phyloP scores from a whole-genome alignment of 2,888 invertebrate species.

The Siphlonurus alternatus region DNA sequence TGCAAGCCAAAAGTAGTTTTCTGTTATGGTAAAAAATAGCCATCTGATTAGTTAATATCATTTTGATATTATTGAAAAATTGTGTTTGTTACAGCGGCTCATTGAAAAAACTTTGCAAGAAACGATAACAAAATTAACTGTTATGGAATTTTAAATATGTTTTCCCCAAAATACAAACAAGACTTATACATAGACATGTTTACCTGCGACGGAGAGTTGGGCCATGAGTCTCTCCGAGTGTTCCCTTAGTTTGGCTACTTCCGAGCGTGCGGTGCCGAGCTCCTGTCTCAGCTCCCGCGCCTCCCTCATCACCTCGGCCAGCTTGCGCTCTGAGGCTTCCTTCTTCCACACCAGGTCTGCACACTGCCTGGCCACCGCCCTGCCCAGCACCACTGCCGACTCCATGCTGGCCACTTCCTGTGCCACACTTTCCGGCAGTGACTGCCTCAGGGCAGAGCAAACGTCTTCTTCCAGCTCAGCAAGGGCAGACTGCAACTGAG shows the following conservation, averaged over 20 bases:
- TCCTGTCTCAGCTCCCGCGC: not conserved
- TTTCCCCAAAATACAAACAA: no score
- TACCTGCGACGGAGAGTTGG: not conserved
- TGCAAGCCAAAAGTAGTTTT: no score
- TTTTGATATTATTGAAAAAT: no score
- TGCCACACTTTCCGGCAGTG: conserved; percentile 25
- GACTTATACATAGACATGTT: no score
- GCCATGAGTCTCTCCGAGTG: not conserved
- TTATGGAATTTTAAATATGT: no score
- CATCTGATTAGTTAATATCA: no score
- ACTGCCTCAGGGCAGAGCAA: conserved; percentile 23
- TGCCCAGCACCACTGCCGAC: conserved; percentile 17
- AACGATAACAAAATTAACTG: no score
- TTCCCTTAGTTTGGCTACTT: not conserved
- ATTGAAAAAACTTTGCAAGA: no score
- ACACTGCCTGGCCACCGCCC: not conserved
- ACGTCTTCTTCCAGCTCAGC: conserved; percentile 11
- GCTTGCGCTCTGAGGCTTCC: conserved; percentile 3
- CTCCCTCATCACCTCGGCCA: conserved; percentile 6
- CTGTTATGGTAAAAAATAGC: no score
- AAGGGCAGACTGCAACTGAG: not conserved
- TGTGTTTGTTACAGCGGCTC: no score
- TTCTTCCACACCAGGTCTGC: conserved; percentile 7
- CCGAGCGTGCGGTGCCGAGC: not conserved
- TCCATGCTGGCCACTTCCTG: conserved; percentile 16